Base-by-base conservation (phyloP, 2,888 invertebrate genomes). In the Callyntrura guangdongensis region DNA sequence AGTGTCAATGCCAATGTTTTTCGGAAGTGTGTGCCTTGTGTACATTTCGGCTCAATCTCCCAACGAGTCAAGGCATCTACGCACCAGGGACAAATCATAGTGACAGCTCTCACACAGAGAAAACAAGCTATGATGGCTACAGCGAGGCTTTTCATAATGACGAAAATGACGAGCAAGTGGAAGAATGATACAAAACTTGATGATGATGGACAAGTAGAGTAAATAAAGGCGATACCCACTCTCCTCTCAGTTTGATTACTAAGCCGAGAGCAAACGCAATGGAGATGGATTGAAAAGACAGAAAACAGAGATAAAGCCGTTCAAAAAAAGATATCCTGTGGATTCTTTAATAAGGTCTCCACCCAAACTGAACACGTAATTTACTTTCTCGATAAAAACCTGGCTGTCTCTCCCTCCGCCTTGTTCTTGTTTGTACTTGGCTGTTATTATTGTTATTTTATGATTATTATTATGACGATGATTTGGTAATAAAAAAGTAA, bases 41-140 rank as follows among this genome's bases (percentile, higher is more conserved):
- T 81, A 59, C 47, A 72, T 22, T 36, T 17, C 61, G 22, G 8
- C 6, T 22, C 22, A 67, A 27, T 25, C 11, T 27, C 36, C 27
- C 64, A 11, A 59, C 59, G 6, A 67, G 25, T 25, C 81, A 81
- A 81, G 59, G 61, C 81, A 81, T 59, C 59, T 20, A 61, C 61
- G 61, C 81, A 81, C 36, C 67, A 86, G 53, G 45, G 67, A 67
- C 79, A 79, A 88, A 59, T 25, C 69, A 88, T 56, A 69, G 14
- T 82, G 87, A 88, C 87, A 88, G 87, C 87, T 82, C 81, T 88
- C 81, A 81, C 81, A 81, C 81, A 77, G 79, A 87, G 87, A 86
- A 86, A 77, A 79, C 79, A 64, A 79, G 27, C 56, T 56, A 17
- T 36, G 81, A 81, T 61, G 81, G 11, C n/a, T 69, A n/a, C 17